A percentile compares a stretch with the other conserved stretches of the same genome.
Evolutionary conservation across 2,113 vertebrate genomes (phyloP).

Genomic region (Silurus glanis): DNA sequence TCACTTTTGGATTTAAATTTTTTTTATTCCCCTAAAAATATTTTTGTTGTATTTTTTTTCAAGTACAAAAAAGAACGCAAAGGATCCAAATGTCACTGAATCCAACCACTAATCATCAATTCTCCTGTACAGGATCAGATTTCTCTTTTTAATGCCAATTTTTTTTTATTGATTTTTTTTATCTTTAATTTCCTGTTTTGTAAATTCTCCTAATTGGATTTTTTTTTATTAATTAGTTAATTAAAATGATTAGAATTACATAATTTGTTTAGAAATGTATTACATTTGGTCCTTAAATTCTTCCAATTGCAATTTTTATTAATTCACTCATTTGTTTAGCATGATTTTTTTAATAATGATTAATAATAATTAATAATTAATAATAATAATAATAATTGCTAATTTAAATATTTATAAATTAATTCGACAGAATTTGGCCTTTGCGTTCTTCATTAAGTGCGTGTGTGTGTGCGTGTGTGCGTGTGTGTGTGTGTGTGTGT

Average conservation of each 20-base stretch:
- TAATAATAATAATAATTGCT: too few relatives aligned
- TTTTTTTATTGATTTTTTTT: neutral
- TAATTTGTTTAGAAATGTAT: too few relatives aligned
- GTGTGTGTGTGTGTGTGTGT: constrained; percentile 32
- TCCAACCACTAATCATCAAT: neutral
- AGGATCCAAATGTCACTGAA: constrained; percentile 1
- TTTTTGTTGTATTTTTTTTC: neutral
- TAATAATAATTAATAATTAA: too few relatives aligned
- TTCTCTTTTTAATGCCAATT: neutral
- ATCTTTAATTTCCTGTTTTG: neutral
- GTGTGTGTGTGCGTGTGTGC: constrained; percentile 12
- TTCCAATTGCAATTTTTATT: too few relatives aligned
- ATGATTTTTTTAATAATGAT: too few relatives aligned
- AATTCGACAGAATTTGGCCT: neutral
- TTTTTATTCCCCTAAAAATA: constrained; percentile 59
- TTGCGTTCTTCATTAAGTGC: constrained; percentile 22
- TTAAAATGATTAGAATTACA: too few relatives aligned
- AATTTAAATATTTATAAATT: too few relatives aligned
- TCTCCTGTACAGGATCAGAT: neutral
- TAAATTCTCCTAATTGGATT: neutral
- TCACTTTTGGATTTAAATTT: constrained; percentile 63
- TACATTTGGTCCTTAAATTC: too few relatives aligned
- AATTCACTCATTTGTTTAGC: too few relatives aligned
- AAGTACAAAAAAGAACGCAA: constrained; percentile 22
- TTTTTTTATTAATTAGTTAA: neutral